phyloP scores from a whole-genome alignment of 2,797 vertebrate genomes.

The Ficedula albicollis region DNA sequence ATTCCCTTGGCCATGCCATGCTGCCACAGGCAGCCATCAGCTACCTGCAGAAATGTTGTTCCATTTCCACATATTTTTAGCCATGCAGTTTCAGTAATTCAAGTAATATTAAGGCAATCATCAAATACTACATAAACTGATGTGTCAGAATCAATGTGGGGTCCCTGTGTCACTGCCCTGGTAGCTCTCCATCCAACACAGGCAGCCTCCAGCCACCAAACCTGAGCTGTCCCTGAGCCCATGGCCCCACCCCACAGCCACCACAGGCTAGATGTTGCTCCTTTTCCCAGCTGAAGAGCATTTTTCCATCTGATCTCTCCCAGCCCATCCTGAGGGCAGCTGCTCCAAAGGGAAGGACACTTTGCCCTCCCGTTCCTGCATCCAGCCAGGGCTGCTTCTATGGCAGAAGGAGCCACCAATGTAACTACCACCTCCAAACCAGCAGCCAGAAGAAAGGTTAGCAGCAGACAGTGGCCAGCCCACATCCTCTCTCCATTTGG shows the following conservation, averaged over 20 bases:
- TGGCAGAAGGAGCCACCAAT: background rate
- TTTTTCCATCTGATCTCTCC: background rate
- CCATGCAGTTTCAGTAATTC: background rate
- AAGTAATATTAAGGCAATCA: background rate
- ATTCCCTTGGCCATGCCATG: background rate
- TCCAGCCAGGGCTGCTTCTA: background rate
- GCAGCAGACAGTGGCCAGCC: background rate
- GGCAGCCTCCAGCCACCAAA: background rate
- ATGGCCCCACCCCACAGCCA: background rate
- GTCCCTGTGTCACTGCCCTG: background rate
- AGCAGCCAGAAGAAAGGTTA: conserved; percentile 30
- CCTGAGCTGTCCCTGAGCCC: background rate
- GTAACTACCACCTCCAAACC: background rate
- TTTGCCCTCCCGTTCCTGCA: rapidly evolving
- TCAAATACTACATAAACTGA: background rate
- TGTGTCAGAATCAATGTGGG: background rate
- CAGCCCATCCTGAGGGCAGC: background rate
- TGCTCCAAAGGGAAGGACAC: background rate
- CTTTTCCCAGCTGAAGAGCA: background rate
- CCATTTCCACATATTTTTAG: background rate
- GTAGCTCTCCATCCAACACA: background rate
- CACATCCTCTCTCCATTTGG: conserved; percentile 19
- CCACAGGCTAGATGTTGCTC: background rate
- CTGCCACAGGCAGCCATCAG: background rate
- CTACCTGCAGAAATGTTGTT: background rate